Conservation (phyloP, 2,797 vertebrate species). For the Chaunax sp. region DNA sequence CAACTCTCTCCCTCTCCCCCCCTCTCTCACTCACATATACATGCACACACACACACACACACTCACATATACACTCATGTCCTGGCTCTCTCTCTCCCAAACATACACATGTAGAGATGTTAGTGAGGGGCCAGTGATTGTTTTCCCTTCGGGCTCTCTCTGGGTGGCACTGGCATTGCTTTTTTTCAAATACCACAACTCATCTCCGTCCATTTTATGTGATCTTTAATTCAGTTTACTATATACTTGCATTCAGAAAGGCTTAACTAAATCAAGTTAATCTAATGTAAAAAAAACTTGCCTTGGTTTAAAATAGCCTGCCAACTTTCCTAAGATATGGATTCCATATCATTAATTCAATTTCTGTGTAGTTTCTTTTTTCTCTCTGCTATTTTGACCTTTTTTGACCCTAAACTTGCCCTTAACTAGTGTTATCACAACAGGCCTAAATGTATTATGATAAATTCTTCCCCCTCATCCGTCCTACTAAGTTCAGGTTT, state of each 20-base stretch:
- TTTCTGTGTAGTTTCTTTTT: too few species aligned
- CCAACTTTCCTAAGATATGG: background rate
- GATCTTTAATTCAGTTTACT: conserved; percentile 17
- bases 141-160: conserved; percentile 57
- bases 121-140: conserved; percentile 57
- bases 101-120: conserved; percentile 58
- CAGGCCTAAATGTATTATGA: too few species aligned
- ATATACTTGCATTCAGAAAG: conserved; percentile 1
- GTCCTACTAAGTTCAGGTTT: conserved; percentile 47
- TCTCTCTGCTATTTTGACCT: too few species aligned
- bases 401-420: too few species aligned
- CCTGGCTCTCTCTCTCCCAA: too few species aligned
- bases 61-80: conserved; percentile 17
- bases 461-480: too few species aligned
- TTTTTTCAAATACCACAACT: conserved; percentile 51
- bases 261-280: conserved; percentile 3
- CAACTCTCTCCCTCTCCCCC: background rate
- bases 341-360: background rate
- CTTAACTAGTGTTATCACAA: too few species aligned
- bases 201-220: conserved; percentile 43
- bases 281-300: conserved; percentile 4
- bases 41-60: conserved; percentile 12
- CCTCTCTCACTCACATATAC: conserved; percentile 4
- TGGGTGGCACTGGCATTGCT: conserved; percentile 46
- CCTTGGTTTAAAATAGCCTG: conserved; percentile 3